A percentile compares a stretch with the other conserved stretches of the same genome.
Evolutionary conservation across 1,140 invertebrate genomes (phyloP).

Genomic region (Chrysomallon squamiferum): DNA sequence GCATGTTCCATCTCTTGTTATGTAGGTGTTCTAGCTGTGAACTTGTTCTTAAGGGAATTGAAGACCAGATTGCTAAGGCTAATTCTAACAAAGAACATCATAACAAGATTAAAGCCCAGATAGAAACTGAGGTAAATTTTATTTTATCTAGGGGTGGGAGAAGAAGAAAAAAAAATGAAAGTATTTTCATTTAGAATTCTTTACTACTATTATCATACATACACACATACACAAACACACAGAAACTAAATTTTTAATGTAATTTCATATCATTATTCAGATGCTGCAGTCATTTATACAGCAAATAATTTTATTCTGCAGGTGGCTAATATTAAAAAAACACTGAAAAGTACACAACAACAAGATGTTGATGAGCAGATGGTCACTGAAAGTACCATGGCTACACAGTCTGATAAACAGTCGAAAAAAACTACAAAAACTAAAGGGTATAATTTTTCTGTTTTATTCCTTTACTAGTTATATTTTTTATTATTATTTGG

Average conservation of each 20-base stretch:
- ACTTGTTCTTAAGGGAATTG: slow-evolving; percentile 84
- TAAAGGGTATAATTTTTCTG: slow-evolving; percentile 56
- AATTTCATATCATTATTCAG: too few species aligned
- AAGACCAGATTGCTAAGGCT: slow-evolving; percentile 85
- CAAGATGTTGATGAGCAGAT: slow-evolving; percentile 62
- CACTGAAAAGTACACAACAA: slow-evolving; percentile 72
- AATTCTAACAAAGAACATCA: slow-evolving; percentile 84
- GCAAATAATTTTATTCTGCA: too few species aligned
- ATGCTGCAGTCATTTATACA: too few species aligned
- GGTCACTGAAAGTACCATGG: slow-evolving; percentile 67
- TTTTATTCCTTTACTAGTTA: not conserved
- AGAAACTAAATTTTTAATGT: too few species aligned
- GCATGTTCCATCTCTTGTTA: not conserved
- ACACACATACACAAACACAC: not conserved
- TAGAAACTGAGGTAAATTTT: slow-evolving; percentile 81
- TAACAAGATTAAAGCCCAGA: slow-evolving; percentile 79
- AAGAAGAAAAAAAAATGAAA: not conserved
- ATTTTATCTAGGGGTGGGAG: not conserved
- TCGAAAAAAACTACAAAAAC: slow-evolving; percentile 53
- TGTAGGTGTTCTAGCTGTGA: slow-evolving; percentile 84
- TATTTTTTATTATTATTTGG: not conserved
- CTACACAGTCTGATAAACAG: slow-evolving; percentile 52
- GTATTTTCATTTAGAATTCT: not conserved
- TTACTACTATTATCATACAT: not conserved
- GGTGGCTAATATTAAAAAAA: slow-evolving; percentile 83